These are phyloP conservation scores for Cheumatopsyche charites DNA, from an alignment of 1,140 invertebrate genomes.

Conservation along the genomic window DNA sequence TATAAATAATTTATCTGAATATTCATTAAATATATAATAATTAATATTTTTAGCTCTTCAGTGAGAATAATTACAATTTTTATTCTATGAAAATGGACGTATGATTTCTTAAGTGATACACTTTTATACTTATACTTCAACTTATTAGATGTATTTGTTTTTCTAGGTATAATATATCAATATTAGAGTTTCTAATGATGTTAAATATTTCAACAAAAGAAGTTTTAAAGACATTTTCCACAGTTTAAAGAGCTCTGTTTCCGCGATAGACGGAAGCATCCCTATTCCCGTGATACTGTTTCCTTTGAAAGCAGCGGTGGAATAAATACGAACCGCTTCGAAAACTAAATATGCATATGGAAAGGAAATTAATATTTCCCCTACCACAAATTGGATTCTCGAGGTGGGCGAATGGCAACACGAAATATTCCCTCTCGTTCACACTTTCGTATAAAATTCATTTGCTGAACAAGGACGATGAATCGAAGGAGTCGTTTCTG, in stretches of 20 bases:
- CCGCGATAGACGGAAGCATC: slow-evolving; percentile 29
- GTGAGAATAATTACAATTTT: too few species aligned
- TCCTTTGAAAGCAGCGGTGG: slow-evolving; percentile 35
- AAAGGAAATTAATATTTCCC: slow-evolving; percentile 49
- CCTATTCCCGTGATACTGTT: slow-evolving; percentile 36
- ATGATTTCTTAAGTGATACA: not conserved
- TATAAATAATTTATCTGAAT: too few species aligned
- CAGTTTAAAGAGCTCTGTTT: slow-evolving; percentile 20
- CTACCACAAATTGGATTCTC: slow-evolving; percentile 48
- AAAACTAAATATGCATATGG: slow-evolving; percentile 47
- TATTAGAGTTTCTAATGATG: too few species aligned
- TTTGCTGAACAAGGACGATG: not conserved
- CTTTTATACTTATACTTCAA: too few species aligned
- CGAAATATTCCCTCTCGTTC: not conserved
- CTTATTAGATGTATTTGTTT: too few species aligned
- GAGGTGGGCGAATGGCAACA: not conserved
- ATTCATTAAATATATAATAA: too few species aligned
- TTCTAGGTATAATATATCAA: too few species aligned
- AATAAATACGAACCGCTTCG: slow-evolving; percentile 43
- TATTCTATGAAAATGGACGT: not conserved
- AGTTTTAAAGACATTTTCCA: not conserved
- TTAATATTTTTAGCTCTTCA: too few species aligned
- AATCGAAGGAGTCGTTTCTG: slow-evolving; percentile 28
- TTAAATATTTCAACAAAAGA: too few species aligned
- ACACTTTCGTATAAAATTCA: not conserved